Evolutionary conservation across 2,888 invertebrate genomes (phyloP).

Genomic region (Orchesella flavescens): DNA sequence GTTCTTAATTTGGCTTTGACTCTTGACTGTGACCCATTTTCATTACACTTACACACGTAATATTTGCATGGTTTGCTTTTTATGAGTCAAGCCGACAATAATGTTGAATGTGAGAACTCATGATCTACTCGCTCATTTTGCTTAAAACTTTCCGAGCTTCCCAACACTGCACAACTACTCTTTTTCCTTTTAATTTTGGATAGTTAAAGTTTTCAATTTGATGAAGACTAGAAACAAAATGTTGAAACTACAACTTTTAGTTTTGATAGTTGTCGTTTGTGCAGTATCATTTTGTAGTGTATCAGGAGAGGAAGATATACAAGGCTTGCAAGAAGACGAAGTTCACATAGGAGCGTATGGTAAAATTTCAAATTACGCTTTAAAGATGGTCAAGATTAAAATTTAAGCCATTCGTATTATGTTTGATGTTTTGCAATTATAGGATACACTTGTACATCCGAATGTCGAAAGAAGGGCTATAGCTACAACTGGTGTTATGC

Average conservation of each 20-base stretch:
- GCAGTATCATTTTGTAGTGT: background rate
- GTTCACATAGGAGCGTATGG: slow-evolving; percentile 57
- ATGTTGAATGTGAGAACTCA: background rate
- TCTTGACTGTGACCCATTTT: background rate
- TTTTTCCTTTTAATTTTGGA: background rate
- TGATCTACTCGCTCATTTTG: background rate
- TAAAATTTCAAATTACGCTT: slow-evolving; percentile 23
- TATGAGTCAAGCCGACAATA: background rate
- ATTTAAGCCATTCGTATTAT: background rate
- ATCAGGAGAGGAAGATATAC: slow-evolving; percentile 33
- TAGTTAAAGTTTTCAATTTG: no score
- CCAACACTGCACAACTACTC: background rate
- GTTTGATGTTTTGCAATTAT: no score
- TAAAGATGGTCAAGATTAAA: no score
- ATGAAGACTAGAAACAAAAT: background rate
- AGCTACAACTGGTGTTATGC: slow-evolving; percentile 60
- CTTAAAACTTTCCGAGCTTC: background rate
- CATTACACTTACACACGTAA: background rate
- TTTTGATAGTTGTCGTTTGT: background rate
- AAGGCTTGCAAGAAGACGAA: slow-evolving; percentile 52
- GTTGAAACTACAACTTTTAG: background rate
- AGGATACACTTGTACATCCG: slow-evolving; percentile 58
- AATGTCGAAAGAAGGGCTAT: slow-evolving; percentile 55
- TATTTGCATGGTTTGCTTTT: background rate
- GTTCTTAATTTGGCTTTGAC: background rate